Base-by-base conservation (phyloP, 2,888 invertebrate species). In the Dryocosmus kuriphilus region DNA sequence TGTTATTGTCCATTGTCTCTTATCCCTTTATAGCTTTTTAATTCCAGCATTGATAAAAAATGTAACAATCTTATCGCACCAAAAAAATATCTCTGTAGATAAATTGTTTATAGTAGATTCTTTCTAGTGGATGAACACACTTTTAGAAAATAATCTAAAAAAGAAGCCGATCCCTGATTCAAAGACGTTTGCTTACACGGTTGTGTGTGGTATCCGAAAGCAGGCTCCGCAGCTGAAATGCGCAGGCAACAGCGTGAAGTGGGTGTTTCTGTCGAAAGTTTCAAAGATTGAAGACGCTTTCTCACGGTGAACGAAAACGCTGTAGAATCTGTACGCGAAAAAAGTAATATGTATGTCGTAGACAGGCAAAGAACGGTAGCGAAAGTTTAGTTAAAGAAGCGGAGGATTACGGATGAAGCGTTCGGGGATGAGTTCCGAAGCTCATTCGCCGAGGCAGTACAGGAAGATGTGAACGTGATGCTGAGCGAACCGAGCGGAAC, bases 311-410 rank as follows among this genome's bases (percentile, higher is more conserved):
- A 46, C 51, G 71, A 71, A 51, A 30, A 32, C 32, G 51, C 30
- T 71, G 46, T 14, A n/a, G 19, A 9, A n/a, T 7, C 24, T 16
- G 22, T 38, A 71, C 1, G 51, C 30, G 51, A 46, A 67, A 67
- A 71, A 71, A 71, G 32, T 55, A 71, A 71, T 71, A 71, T 51
- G 71, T 71, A 55, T 41, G 67, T 67, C 30, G 46, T 71, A 71
- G 71, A 30, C 32, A 65, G 65, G 62, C 77, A 35, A 75, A 75
- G 78, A 74, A 80, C 80, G 80, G 77, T 78, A 81, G 82, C 80
- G 79, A 80, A 80, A 83, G 80, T 82, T 81, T 80, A 67, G 79
- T 81, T 81, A 80, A 81, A 81, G 81, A 77, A 80, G 75, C 77
- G 55, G n/a, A 76, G 74, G 61, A n/a, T n/a, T n/a, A n/a, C n/a